Evolutionary conservation across 2,888 invertebrate species (phyloP).

Genomic region (Cremastinae sp.): DNA sequence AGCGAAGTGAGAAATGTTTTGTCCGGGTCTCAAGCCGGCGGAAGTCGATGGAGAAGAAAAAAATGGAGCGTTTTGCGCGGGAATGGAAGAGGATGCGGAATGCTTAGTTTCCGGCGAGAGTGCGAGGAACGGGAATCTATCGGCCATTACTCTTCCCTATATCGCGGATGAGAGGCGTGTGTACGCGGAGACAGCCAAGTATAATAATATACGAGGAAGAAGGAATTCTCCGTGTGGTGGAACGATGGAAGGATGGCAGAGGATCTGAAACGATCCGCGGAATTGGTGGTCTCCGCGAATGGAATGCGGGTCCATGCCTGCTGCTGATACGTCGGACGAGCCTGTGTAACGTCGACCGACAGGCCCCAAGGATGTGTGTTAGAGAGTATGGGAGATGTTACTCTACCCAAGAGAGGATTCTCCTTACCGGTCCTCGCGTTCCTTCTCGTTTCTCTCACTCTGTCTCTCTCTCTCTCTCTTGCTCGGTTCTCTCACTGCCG

Average conservation of each 20-base stretch:
- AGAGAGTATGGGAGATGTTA: conserved; percentile 14
- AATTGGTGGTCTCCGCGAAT: conserved; percentile 60
- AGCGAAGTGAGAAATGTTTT: too few species aligned
- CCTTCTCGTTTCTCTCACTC: conserved; percentile 28
- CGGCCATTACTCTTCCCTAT: background rate
- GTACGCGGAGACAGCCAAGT: background rate
- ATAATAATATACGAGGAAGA: background rate
- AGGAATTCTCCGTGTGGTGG: conserved; percentile 6
- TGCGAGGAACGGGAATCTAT: too few species aligned
- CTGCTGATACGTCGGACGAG: conserved; percentile 32
- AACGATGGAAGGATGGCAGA: background rate
- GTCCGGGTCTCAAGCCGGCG: too few species aligned
- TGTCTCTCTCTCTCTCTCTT: too few species aligned
- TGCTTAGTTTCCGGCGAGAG: too few species aligned
- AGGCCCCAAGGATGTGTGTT: conserved; percentile 35
- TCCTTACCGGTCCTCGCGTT: conserved; percentile 29
- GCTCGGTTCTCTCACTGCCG: conserved; percentile 21
- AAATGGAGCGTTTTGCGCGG: too few species aligned
- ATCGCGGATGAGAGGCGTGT: background rate
- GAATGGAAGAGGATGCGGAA: too few species aligned
- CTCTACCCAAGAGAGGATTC: conserved; percentile 33
- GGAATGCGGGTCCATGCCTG: conserved; percentile 62
- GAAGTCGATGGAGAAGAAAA: too few species aligned
- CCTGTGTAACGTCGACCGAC: background rate
- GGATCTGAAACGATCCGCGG: conserved; percentile 52